Evolutionary conservation across 2,888 invertebrate genomes (phyloP).

Genomic region (Stenurella melanura): DNA sequence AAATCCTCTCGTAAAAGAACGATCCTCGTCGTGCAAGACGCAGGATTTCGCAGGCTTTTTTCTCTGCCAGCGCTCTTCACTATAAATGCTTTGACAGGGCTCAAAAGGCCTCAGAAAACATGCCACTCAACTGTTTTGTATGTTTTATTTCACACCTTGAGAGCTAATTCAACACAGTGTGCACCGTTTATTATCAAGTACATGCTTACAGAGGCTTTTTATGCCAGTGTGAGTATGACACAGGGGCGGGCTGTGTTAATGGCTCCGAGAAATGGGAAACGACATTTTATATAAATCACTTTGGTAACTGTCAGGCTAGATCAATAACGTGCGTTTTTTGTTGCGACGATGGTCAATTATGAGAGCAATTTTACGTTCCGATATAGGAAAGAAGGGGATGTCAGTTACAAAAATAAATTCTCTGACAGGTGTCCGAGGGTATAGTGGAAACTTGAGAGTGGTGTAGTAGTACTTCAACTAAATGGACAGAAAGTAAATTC

Average conservation of each 20-base stretch:
- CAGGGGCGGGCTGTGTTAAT: background rate
- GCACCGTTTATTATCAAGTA: conserved; percentile 27
- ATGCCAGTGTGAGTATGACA: background rate
- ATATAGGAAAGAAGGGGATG: background rate
- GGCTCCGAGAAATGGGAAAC: background rate
- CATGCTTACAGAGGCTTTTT: conserved; percentile 22
- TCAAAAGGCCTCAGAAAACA: conserved; percentile 27
- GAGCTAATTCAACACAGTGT: conserved; percentile 35
- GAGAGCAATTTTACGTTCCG: background rate
- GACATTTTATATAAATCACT: conserved; percentile 13
- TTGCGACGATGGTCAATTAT: background rate
- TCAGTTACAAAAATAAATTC: background rate
- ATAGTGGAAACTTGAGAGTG: background rate
- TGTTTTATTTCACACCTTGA: conserved; percentile 37
- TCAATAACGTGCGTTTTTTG: conserved; percentile 8
- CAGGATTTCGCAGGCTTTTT: conserved; percentile 9
- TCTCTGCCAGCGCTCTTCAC: conserved; percentile 2
- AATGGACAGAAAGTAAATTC: no score
- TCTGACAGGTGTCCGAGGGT: background rate
- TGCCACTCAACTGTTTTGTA: conserved; percentile 34
- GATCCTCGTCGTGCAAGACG: conserved; percentile 14
- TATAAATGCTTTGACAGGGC: conserved; percentile 31
- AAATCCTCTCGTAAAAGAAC: conserved; percentile 19
- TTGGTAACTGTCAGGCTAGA: background rate
- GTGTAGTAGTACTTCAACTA: background rate